These are phyloP conservation scores for Paradoxurus hermaphroditus DNA, from an alignment of 2,113 vertebrate genomes.

Conservation along the genomic window DNA sequence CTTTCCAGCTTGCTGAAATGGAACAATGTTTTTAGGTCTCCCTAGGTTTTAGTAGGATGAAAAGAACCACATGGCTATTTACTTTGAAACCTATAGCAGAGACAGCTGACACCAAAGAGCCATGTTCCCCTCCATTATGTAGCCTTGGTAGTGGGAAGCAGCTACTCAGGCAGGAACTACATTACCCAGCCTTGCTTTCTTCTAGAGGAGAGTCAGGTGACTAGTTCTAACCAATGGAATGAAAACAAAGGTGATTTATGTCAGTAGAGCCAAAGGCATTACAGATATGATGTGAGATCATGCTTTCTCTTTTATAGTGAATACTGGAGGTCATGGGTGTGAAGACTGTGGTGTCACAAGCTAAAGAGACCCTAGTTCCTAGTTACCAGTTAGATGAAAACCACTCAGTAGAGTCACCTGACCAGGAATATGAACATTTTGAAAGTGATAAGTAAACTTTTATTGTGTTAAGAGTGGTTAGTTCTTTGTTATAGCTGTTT, in stretches of 20 bases:
- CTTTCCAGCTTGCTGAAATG: not conserved
- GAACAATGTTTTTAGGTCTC: not conserved
- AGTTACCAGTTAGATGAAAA: not conserved
- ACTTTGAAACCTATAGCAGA: not conserved
- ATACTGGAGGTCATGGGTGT: not conserved
- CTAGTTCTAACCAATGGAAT: not conserved
- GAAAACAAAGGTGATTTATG: not conserved
- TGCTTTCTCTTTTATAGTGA: not conserved
- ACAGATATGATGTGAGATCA: not conserved
- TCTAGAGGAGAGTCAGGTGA: not conserved
- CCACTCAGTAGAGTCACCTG: not conserved
- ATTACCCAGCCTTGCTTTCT: not conserved
- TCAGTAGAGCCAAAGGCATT: not conserved
- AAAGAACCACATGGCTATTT: not conserved
- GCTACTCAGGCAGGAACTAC: not conserved
- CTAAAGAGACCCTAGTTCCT: not conserved
- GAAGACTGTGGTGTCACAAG: not conserved
- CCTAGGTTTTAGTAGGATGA: not conserved
- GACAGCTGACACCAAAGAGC: not conserved
- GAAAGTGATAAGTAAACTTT: not conserved
- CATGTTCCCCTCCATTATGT: not conserved
- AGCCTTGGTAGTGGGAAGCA: not conserved
- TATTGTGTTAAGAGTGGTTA: not conserved
- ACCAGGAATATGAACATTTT: not conserved
- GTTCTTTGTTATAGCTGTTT: not conserved